phyloP scores from a whole-genome alignment of 2,797 vertebrate species.

The Meriones psammophilus region DNA sequence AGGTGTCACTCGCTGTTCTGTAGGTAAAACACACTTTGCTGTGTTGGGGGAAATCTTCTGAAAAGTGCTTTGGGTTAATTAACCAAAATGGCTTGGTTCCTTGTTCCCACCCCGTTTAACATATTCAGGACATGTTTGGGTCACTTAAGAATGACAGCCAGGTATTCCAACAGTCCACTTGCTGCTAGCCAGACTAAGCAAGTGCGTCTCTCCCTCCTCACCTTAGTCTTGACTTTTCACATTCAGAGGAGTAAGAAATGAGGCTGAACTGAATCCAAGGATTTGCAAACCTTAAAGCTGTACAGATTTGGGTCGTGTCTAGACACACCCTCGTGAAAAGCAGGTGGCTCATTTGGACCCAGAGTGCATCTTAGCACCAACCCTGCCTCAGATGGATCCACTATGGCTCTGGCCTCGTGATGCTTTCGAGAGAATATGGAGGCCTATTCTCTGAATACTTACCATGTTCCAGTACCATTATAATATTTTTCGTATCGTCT shows the following conservation, averaged over 20 bases:
- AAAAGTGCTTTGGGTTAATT: background rate
- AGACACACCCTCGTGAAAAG: background rate
- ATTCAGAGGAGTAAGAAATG: background rate
- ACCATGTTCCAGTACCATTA: accelerated
- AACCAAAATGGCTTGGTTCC: background rate
- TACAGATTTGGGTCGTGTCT: background rate
- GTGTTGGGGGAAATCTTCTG: background rate
- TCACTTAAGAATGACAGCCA: background rate
- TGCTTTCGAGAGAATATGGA: background rate
- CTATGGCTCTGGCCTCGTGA: background rate
- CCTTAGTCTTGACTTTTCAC: background rate
- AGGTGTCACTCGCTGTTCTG: background rate
- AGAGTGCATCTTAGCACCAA: background rate
- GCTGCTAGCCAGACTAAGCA: background rate
- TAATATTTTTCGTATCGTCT: too few relatives aligned
- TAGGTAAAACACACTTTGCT: background rate
- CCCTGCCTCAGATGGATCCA: background rate
- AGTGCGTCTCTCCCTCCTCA: background rate
- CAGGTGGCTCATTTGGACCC: background rate
- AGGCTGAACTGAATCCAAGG: background rate
- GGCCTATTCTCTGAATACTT: background rate
- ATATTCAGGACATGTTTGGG: accelerated
- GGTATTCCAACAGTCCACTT: accelerated
- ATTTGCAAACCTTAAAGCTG: background rate
- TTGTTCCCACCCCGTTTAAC: background rate